Conservation (phyloP, 2,888 invertebrate species). For the Gastracanthus pulcherrimus region DNA sequence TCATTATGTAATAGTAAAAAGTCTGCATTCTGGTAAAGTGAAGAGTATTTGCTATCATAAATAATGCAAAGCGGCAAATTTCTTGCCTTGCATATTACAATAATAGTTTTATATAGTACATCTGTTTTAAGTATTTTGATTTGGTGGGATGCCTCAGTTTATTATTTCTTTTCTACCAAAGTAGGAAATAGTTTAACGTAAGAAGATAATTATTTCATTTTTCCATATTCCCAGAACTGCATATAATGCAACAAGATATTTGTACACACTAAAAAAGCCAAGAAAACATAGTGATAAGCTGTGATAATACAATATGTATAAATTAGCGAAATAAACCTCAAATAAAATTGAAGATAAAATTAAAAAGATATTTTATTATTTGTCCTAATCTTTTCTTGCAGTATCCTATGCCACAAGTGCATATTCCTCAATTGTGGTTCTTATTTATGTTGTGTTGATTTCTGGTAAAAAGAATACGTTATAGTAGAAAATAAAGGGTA, state of each 20-base stretch:
- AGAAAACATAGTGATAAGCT: conserved; percentile 71
- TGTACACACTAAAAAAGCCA: conserved; percentile 52
- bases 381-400: neutral
- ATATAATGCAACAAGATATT: conserved; percentile 51
- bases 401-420: no score
- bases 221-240: conserved; percentile 34
- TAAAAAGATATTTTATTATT: neutral
- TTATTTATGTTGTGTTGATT: neutral
- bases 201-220: conserved; percentile 14
- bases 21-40: neutral
- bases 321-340: conserved; percentile 64
- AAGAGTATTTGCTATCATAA: conserved; percentile 5
- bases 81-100: conserved; percentile 36
- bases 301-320: conserved; percentile 72
- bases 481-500: neutral
- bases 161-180: conserved; percentile 36
- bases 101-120: conserved; percentile 1
- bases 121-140: conserved; percentile 20
- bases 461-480: neutral
- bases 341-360: conserved; percentile 60
- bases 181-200: conserved; percentile 14
- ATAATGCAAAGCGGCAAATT: conserved; percentile 22
- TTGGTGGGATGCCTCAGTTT: conserved; percentile 39
- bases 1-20: conserved; percentile 4
- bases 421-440: no score